Percentiles rank a stretch among this genome's conserved stretches.
phyloP scores from a whole-genome alignment of 2,113 vertebrate species.

The Leiothrix lutea region DNA sequence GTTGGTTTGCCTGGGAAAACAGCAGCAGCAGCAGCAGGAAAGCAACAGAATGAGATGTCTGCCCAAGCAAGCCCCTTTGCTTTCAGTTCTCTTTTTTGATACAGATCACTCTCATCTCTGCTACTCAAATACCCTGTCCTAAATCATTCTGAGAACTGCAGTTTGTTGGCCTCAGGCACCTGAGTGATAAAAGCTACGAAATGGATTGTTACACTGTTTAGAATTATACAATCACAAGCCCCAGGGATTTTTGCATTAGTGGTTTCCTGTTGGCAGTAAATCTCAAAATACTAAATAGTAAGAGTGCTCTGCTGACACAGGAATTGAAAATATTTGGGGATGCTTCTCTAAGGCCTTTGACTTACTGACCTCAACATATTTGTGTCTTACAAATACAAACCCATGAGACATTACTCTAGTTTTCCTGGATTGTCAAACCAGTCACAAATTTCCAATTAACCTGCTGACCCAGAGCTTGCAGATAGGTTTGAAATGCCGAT shows the following conservation, averaged over 20 bases:
- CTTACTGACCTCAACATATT: conserved; percentile 38
- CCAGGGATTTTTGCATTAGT: not conserved
- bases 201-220: not conserved
- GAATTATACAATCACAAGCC: not conserved
- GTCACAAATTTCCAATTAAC: conserved; percentile 25
- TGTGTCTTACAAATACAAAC: conserved; percentile 21
- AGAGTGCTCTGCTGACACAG: not conserved
- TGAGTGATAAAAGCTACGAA: not conserved
- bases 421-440: not conserved
- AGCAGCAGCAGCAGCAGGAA: not conserved
- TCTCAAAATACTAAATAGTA: conserved; percentile 1
- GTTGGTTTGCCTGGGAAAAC: not conserved
- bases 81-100: not conserved
- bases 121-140: not conserved
- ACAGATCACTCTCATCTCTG: not conserved
- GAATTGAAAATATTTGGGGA: conserved; percentile 33
- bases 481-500: not conserved
- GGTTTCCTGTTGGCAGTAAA: conserved; percentile 27
- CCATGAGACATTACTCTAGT: not conserved
- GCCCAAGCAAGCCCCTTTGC: not conserved
- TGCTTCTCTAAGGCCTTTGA: conserved; percentile 9
- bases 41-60: not conserved
- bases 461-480: not conserved
- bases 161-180: not conserved
- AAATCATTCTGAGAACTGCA: not conserved